Conservation (phyloP, 2,113 vertebrate species). For the Bucco capensis region DNA sequence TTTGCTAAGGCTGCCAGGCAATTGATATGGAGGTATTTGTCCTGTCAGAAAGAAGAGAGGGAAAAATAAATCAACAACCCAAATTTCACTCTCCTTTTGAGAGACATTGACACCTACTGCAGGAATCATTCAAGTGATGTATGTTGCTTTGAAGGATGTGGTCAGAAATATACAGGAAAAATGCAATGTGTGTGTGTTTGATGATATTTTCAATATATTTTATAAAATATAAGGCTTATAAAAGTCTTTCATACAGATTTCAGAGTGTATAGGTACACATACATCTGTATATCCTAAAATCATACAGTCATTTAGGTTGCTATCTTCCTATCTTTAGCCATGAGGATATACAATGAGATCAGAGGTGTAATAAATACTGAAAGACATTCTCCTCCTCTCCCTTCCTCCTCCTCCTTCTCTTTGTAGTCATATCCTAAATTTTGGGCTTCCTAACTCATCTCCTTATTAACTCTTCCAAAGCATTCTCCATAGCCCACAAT, state of each 20-base stretch:
- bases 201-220: background rate
- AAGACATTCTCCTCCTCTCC: background rate
- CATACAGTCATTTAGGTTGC: background rate
- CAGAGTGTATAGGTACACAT: rapidly evolving
- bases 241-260: background rate
- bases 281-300: background rate
- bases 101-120: background rate
- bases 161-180: background rate
- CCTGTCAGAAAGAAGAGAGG: slow-evolving; percentile 73
- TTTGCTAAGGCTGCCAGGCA: slow-evolving; percentile 96
- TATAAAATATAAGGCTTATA: background rate
- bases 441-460: background rate
- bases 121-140: background rate
- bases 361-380: background rate
- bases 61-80: background rate
- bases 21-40: slow-evolving; percentile 98
- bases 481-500: background rate
- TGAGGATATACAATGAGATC: background rate
- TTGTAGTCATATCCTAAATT: background rate
- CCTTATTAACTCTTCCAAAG: background rate
- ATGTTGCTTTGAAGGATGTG: background rate
- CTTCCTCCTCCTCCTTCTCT: background rate
- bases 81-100: background rate
- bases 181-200: rapidly evolving
- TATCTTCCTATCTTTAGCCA: background rate